These are phyloP conservation scores for Portevinia maculata DNA, from an alignment of 2,888 invertebrate genomes.

Conservation along the genomic window DNA sequence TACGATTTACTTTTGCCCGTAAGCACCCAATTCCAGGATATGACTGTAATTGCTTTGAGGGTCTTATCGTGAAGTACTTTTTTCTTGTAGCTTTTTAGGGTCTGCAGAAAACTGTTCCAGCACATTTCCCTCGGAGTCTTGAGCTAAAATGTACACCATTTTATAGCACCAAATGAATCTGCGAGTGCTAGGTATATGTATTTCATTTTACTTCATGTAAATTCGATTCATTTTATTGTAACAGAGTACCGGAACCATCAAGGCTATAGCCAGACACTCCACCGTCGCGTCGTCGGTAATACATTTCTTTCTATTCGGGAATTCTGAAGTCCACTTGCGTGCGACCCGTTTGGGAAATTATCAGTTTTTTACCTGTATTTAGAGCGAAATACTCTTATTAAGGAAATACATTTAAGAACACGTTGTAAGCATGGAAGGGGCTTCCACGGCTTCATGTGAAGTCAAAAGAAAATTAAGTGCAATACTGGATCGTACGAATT, in stretches of 20 bases:
- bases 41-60: constrained; percentile 65
- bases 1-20: constrained; percentile 64
- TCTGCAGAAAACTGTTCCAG: constrained; percentile 15
- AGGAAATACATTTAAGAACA: constrained; percentile 5
- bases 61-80: constrained; percentile 57
- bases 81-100: constrained; percentile 25
- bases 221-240: constrained; percentile 61
- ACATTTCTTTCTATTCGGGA: constrained; percentile 33
- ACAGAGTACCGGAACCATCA: constrained; percentile 7
- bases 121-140: constrained; percentile 27
- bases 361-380: constrained; percentile 7
- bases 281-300: background rate
- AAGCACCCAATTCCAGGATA: constrained; percentile 67
- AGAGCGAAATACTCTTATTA: background rate
- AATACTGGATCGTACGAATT: constrained; percentile 1
- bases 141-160: constrained; percentile 27
- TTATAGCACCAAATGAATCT: constrained; percentile 25
- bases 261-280: constrained; percentile 14
- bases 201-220: constrained; percentile 52
- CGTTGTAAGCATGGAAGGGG: constrained; percentile 26
- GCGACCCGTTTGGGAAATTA: constrained; percentile 45
- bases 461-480: constrained; percentile 49
- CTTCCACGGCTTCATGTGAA: constrained; percentile 22
- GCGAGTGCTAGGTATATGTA: constrained; percentile 25
- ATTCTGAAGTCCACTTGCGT: constrained; percentile 44